phyloP scores from a whole-genome alignment of 2,888 invertebrate species.

The Pachycephus smyrnensis region DNA sequence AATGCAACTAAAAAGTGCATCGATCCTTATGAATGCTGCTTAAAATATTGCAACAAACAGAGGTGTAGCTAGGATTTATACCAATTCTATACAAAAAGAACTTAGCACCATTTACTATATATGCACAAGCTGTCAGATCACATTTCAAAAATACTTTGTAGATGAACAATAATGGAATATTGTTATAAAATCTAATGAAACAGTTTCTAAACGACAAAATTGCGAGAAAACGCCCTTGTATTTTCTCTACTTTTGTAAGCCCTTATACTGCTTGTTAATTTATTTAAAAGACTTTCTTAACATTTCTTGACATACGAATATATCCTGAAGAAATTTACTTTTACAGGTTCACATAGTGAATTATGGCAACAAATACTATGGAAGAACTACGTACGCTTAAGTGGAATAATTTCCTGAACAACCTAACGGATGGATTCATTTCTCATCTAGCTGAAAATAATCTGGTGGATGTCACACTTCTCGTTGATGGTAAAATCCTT shows the following conservation, averaged over 20 bases:
- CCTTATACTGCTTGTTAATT: not conserved
- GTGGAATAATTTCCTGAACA: slow-evolving; percentile 68
- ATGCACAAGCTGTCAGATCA: not conserved
- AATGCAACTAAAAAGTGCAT: not conserved
- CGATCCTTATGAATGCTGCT: not conserved
- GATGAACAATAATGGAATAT: not conserved
- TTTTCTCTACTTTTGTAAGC: not conserved
- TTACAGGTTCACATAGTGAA: slow-evolving; percentile 1
- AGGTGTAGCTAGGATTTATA: not conserved
- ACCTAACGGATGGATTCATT: slow-evolving; percentile 65
- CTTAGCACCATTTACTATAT: not conserved
- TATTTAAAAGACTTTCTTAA: not conserved
- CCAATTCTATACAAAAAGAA: not conserved
- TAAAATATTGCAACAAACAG: not conserved
- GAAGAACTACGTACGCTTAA: slow-evolving; percentile 58
- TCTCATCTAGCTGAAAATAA: slow-evolving; percentile 63
- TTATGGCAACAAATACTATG: slow-evolving; percentile 38
- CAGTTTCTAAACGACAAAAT: not conserved
- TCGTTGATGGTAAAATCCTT: slow-evolving; percentile 66
- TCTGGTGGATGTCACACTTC: slow-evolving; percentile 68
- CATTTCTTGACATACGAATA: not conserved
- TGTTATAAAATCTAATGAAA: not conserved
- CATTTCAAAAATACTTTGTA: not conserved
- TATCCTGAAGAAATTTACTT: not conserved
- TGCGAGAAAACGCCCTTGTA: not conserved